These are phyloP conservation scores for Alcedo atthis DNA, from an alignment of 2,797 vertebrate genomes.

Conservation along the genomic window DNA sequence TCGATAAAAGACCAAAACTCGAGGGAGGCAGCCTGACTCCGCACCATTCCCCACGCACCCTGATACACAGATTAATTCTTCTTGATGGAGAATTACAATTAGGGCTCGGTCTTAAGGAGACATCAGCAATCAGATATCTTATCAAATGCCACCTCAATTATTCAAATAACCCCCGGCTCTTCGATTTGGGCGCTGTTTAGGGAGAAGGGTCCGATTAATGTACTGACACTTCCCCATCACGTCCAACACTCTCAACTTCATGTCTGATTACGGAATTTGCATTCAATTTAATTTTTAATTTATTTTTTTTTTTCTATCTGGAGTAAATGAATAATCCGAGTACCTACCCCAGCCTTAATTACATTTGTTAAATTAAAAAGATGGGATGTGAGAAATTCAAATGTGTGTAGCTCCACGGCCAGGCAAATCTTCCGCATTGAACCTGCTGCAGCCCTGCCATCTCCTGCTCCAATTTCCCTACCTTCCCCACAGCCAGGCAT, in stretches of 20 bases:
- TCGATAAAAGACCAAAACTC: not conserved
- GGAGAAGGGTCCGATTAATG: constrained; percentile 50
- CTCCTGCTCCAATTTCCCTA: constrained; percentile 34
- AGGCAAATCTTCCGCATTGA: constrained; percentile 13
- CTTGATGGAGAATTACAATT: constrained; percentile 47
- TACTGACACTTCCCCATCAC: constrained; percentile 48
- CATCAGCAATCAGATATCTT: constrained; percentile 46
- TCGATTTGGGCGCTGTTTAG: constrained; percentile 49
- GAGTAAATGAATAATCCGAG: constrained; percentile 67
- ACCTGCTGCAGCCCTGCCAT: not conserved
- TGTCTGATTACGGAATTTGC: constrained; percentile 55
- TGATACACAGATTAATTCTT: not conserved
- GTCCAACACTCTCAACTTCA: constrained; percentile 46
- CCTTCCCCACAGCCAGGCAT: constrained; percentile 40
- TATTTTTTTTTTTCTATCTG: constrained; percentile 68
- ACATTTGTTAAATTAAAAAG: constrained; percentile 70
- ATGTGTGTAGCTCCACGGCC: constrained; percentile 11
- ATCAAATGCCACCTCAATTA: constrained; percentile 60
- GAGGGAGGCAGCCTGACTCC: not conserved
- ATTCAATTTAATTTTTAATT: constrained; percentile 28
- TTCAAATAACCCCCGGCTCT: constrained; percentile 51
- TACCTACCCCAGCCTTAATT: constrained; percentile 65
- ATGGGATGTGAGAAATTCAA: constrained; percentile 61
- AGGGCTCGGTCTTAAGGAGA: constrained; percentile 26
- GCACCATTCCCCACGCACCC: not conserved